phyloP scores from a whole-genome alignment of 1,140 invertebrate genomes.

The Macrobrachium rosenbergii region DNA sequence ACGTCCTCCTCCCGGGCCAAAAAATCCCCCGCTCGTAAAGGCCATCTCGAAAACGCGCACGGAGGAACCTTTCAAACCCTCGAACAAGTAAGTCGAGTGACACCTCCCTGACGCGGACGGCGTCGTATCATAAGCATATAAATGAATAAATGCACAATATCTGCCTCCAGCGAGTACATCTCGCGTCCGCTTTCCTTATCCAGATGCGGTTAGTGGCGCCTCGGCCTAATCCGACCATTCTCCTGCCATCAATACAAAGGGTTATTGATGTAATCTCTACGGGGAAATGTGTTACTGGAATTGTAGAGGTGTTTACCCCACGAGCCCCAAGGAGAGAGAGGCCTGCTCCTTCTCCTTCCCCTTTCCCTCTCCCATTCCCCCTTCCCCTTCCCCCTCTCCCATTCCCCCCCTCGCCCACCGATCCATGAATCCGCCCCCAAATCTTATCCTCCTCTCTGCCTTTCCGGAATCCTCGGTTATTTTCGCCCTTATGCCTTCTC shows the following conservation, averaged over 20 bases:
- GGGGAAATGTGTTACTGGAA: neutral
- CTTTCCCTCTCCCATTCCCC: neutral
- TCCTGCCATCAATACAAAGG: neutral
- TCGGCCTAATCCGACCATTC: neutral
- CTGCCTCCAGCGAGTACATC: constrained; percentile 1
- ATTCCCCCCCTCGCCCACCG: neutral
- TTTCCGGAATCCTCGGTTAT: neutral
- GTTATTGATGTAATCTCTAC: neutral
- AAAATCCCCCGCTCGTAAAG: constrained; percentile 36
- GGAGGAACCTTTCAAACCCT: constrained; percentile 28
- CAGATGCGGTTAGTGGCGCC: neutral
- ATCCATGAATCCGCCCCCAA: neutral
- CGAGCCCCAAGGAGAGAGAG: too few relatives aligned
- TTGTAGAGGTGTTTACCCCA: neutral
- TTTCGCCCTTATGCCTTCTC: neutral
- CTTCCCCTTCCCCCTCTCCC: neutral
- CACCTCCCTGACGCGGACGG: constrained; percentile 34
- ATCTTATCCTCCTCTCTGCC: neutral
- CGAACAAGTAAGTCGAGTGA: constrained; percentile 39
- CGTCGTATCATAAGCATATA: constrained; percentile 59
- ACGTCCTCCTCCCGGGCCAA: neutral
- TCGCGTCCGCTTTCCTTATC: neutral
- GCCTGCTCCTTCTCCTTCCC: neutral
- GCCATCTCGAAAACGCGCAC: constrained; percentile 6
- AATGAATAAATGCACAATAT: constrained; percentile 53